Base-by-base conservation (phyloP, 1,140 invertebrate species). In the Drosophila quadrilineata region DNA sequence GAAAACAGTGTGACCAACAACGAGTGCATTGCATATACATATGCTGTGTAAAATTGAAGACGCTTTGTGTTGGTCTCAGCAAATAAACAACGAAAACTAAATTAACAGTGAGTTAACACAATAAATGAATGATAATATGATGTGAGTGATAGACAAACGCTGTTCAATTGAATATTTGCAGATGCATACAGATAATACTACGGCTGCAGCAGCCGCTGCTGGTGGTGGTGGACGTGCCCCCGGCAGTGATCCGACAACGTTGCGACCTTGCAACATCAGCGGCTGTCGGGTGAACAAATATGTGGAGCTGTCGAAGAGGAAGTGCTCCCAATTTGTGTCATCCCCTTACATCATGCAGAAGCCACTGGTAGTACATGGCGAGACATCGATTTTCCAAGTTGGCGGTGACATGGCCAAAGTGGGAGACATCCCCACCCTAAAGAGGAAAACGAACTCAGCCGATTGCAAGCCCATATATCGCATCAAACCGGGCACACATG, bases 401-500 rank as follows among this genome's bases (percentile, higher is more conserved):
- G 66, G 74, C 22, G 79, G 79, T 17, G 56, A 74, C 0, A 75
- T 86, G 79, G 79, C 70, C 12, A 71, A 74, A 31, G 41, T 85
- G 46, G 31, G 41, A 10, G 67, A 84, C 24, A 71, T 84, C 3
- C 57, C 70, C 2, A 22, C 57, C 4, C 28, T 84, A 17, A 41
- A 72, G 2, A 1, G 31, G 0, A n/a, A 21, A 0, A 26, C 14
- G 0, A 57, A 49, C 0, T 21, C 9, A 1, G 45, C 58, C 16
- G 33, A 52, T 1, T 62, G 66, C 0, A 57, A 67, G 24, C 70
- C 75, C 14, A 71, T 84, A 0, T 84, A 79, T 16, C 79, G 79
- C 2, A 84, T 84, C 3, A 84, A 85, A 52, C 79, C 79, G 0
- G 79, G 79, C 9, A 84, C 79, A 21, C 79, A 84, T 29, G 79